Evolutionary conservation across 2,113 vertebrate species (phyloP).

Genomic region (Megalops atlanticus): DNA sequence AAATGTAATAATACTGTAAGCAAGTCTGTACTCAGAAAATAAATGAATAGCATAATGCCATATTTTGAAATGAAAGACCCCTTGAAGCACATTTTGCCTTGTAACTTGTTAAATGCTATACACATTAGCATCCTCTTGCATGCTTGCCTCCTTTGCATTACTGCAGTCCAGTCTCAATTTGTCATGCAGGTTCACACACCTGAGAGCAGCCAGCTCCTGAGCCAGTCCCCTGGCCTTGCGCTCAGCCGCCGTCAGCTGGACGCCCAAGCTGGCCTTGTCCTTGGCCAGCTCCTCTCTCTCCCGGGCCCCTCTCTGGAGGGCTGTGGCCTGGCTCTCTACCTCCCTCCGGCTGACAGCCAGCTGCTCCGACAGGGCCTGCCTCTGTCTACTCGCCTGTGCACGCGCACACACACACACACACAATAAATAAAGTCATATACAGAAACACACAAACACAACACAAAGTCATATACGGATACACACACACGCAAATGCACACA

Average conservation of each 20-base stretch:
- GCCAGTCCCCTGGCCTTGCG: slow-evolving; percentile 64
- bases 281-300: slow-evolving; percentile 70
- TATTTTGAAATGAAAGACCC: not conserved
- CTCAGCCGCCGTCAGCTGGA: slow-evolving; percentile 70
- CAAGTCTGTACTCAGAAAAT: not conserved
- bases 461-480: slow-evolving; percentile 30
- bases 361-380: slow-evolving; percentile 68
- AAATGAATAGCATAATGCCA: not conserved
- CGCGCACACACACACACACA: not conserved
- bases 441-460: not conserved
- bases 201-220: slow-evolving; percentile 72
- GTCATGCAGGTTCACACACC: slow-evolving; percentile 56
- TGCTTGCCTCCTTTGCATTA: not conserved
- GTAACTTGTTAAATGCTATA: no score
- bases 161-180: not conserved
- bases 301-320: slow-evolving; percentile 53
- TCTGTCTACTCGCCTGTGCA: slow-evolving; percentile 61
- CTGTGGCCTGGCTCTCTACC: slow-evolving; percentile 60
- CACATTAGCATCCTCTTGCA: no score
- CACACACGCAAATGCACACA: not conserved
- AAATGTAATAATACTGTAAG: not conserved
- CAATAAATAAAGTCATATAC: not conserved
- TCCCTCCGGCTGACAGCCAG: slow-evolving; percentile 62
- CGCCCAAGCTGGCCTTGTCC: slow-evolving; percentile 68
- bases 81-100: not conserved